Base-by-base conservation (phyloP, 2,888 invertebrate species). In the Strigamia crassipes region DNA sequence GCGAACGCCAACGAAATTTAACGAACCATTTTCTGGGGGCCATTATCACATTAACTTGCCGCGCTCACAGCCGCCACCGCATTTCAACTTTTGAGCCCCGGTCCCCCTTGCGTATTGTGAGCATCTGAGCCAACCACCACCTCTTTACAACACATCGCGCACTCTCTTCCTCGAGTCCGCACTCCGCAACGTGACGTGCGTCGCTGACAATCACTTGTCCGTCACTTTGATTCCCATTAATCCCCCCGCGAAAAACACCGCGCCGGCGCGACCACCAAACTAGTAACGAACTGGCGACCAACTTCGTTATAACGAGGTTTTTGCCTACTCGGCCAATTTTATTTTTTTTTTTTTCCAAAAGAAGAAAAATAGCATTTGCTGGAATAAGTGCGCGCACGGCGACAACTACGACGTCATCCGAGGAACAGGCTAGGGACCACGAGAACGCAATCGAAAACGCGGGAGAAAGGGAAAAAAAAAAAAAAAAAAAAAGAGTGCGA, bases 1-100 rank as follows among this genome's bases (percentile, higher is more conserved):
- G 77, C 77, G 34, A 23, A 31, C 77, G 77, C 77, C 77, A 31
- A 77, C 77, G 77, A 77, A 77, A 77, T 77, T 77, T 77, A 77
- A 77, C 77, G 77, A 77, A 77, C 77, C 77, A 77, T 77, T 77
- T 77, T 77, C 77, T 51, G 51, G 77, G 77, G 77, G 27, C 77
- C 77, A 77, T 77, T 77, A 77, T 77, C 77, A 77, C 77, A 77
- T 77, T 77, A 77, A 31, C 18, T 51, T 51, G 51, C 51, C 51
- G 51, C 51, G 51, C 51, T 51, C 51, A 51, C 51, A 51, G 51
- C 51, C 51, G 51, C 51, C 15, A 18, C 51, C 51, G 51, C 51
- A 51, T 51, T 51, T 51, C 51, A 51, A 51, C 51, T 51, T 51
- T 51, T 51, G 51, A 51, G 51, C 18, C 51, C 18, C 51, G 51